phyloP scores from a whole-genome alignment of 2,797 vertebrate genomes.

The Gila robusta region DNA sequence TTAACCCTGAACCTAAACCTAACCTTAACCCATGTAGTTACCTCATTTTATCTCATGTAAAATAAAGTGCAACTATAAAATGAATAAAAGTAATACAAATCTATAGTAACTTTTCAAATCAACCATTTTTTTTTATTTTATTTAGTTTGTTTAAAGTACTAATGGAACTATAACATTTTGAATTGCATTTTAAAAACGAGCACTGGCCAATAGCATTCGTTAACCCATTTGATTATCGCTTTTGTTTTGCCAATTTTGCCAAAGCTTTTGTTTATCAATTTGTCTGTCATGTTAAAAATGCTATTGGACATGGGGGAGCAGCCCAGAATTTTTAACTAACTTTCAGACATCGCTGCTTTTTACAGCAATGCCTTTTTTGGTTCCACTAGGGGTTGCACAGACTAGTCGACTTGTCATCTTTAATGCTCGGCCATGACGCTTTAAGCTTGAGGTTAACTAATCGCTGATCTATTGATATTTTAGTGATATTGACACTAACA shows the following conservation, averaged over 20 bases:
- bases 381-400: not conserved
- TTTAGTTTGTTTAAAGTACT: not conserved
- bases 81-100: too few relatives aligned
- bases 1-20: too few relatives aligned
- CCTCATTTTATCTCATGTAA: too few relatives aligned
- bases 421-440: not conserved
- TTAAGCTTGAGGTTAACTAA: not conserved
- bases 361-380: not conserved
- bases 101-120: not conserved
- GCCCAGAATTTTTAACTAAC: not conserved
- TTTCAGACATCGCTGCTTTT: not conserved
- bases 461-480: not conserved
- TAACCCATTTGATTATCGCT: not conserved
- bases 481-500: not conserved
- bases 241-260: not conserved
- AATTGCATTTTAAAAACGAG: slow-evolving; percentile 10
- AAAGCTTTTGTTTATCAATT: not conserved
- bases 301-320: not conserved
- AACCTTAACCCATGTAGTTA: too few relatives aligned
- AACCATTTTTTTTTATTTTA: not conserved
- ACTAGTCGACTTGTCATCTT: not conserved
- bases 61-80: too few relatives aligned
- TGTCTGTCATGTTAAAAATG: not conserved
- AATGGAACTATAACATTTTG: not conserved
- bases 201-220: not conserved